Evolutionary conservation across 2,888 invertebrate genomes (phyloP), one percentile per base, ranked within the genome.

Genomic region (Oligia fasciuncula): DNA sequence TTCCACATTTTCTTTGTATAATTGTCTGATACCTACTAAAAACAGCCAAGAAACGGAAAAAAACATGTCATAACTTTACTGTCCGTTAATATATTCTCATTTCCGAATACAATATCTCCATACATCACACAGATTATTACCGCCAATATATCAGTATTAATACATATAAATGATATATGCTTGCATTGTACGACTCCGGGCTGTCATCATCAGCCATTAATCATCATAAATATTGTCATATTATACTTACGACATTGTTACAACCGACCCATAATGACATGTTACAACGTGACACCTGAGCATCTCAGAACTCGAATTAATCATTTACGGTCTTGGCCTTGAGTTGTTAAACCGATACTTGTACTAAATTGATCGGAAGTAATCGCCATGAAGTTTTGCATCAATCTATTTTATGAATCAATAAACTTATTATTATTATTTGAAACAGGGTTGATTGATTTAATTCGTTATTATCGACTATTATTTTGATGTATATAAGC

Each of bases 361-460:
- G 57, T 5, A 76, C n/a, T 72, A 81, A 85, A 73, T 82, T 73
- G 82, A 78, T 82, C 17, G 85, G 82, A 85, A 85, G 49, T 82
- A 70, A 82, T 84, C 66, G 73, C 13, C 11, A 65, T 67, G 81
- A 73, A 68, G 79, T 60, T 40, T 40, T 62, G 35, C 51, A 62
- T 40, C n/a, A n/a, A 70, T 70, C 3, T n/a, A 40, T 29, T 29
- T 29, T 29, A 29, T 29, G 29, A 29, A 29, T 29, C 29, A 29
- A 29, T 29, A 29, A 29, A 29, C 29, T 29, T 29, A 29, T 29
- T 29, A 1, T 29, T 29, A 29, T 29, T 29, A 29, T 11, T 71
- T 71, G 11, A 40, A 62, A 40, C 11, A 60, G 14, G 40, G 11
- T n/a, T 71, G 54, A 5, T 2, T n/a, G 17, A 40, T 70, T 69